phyloP scores from a whole-genome alignment of 2,797 vertebrate species.

The Gobio occitaniae region DNA sequence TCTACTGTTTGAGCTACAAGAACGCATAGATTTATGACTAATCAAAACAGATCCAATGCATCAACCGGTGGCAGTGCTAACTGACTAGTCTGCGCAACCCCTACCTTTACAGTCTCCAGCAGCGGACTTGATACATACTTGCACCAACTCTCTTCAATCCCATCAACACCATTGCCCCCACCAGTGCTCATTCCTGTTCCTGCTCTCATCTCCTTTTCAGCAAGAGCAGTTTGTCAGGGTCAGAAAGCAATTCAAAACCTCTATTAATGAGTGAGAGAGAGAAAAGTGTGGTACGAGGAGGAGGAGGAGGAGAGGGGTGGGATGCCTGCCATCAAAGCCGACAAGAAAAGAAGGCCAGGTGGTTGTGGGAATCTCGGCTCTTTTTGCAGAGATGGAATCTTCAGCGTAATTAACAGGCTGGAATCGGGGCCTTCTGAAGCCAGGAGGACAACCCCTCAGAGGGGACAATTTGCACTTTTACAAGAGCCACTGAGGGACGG shows the following conservation, averaged over 20 bases:
- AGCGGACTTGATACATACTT: conserved; percentile 15
- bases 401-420: conserved; percentile 81
- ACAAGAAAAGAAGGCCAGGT: conserved; percentile 84
- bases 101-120: conserved; percentile 3
- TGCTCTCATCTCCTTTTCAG: conserved; percentile 75
- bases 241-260: conserved; percentile 90
- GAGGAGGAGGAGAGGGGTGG: conserved; percentile 71
- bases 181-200: conserved; percentile 66
- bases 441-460: conserved; percentile 77
- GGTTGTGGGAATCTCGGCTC: conserved; percentile 76
- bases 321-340: conserved; percentile 84
- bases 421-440: conserved; percentile 70
- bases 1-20: not conserved
- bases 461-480: conserved; percentile 85
- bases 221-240: conserved; percentile 82
- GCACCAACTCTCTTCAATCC: conserved; percentile 39
- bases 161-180: conserved; percentile 51
- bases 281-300: conserved; percentile 68
- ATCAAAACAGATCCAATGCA: not conserved
- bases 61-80: not conserved
- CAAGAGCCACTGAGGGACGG: conserved; percentile 76
- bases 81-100: not conserved
- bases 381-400: conserved; percentile 67
- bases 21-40: not conserved
- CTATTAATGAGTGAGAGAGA: conserved; percentile 75